Base-by-base conservation (phyloP, 2,888 invertebrate species). In the Drosophila meridiana region DNA sequence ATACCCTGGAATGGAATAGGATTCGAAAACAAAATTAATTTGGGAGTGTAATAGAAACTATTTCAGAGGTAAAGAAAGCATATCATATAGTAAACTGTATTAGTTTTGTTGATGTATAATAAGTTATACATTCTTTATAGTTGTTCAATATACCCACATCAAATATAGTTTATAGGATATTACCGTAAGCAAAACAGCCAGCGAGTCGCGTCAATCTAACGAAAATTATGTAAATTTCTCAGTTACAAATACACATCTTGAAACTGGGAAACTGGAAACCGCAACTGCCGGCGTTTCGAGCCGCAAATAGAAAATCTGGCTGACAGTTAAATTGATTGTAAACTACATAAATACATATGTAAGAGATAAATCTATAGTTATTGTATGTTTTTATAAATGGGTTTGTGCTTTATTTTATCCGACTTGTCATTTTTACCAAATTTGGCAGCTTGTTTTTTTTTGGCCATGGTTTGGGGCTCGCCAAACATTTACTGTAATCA, bases 261-360 rank as follows among this genome's bases (percentile, higher is more conserved):
- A 77, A 86, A 80, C 55, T 68, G 58, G 65, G 63, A 77, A 86
- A 82, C 56, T 68, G 58, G 65, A 76, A 56, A 60, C 60, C 48
- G 62, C 28, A 68, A 67, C 53, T 64, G 78, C 32, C 56, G 66
- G 63, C 86, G 69, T 72, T 84, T 72, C 68, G 59, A 72, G 83
- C 66, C 72, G 55, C 69, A 69, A 73, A 75, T 70, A 72, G 75
- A 81, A 81, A 81, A 82, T 86, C 64, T 70, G 58, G 59, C 73
- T 80, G 84, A 88, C 89, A 84, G 83, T 73, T 88, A 85, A 85
- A 85, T 88, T 86, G 89, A 83, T 86, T 79, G 78, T 86, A 73
- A 70, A 73, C 86, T 76, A 70, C 73, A 80, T 74, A 71, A 69
- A 73, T 70, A 78, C 71, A 77, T 55, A 75, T 74, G 86, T 72